phyloP scores from a whole-genome alignment of 2,797 vertebrate species.

The Halcyon badia region DNA sequence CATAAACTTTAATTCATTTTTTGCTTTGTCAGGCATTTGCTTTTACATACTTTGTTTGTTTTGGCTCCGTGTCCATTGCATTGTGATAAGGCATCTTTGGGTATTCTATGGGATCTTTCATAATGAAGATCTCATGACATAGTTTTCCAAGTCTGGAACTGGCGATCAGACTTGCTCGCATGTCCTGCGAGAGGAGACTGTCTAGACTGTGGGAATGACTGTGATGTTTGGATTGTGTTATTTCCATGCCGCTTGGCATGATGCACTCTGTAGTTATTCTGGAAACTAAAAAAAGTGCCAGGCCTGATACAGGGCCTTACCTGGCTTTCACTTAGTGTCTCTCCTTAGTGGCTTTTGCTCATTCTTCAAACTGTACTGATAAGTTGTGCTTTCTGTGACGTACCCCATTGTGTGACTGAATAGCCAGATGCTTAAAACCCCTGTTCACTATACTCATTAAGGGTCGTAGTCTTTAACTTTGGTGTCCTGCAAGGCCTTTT shows the following conservation, averaged over 20 bases:
- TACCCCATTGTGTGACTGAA: background rate
- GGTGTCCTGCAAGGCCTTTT: background rate
- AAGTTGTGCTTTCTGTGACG: background rate
- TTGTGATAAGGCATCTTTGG: constrained; percentile 62
- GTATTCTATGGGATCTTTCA: constrained; percentile 17
- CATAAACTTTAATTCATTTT: constrained; percentile 33
- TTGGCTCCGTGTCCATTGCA: background rate
- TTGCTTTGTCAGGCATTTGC: constrained; percentile 51
- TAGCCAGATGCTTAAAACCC: background rate
- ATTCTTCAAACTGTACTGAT: background rate
- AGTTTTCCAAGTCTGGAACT: constrained; percentile 60
- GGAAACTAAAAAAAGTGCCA: constrained; percentile 10
- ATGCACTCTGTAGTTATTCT: constrained; percentile 9
- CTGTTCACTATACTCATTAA: background rate
- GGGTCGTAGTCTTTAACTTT: background rate
- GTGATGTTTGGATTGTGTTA: constrained; percentile 64
- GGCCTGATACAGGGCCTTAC: background rate
- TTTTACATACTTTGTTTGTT: constrained; percentile 50
- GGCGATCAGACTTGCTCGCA: constrained; percentile 22
- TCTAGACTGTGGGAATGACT: constrained; percentile 75
- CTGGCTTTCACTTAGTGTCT: background rate
- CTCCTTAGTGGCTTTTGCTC: background rate
- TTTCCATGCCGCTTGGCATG: constrained; percentile 36
- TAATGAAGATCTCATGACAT: constrained; percentile 59
- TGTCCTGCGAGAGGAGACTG: constrained; percentile 55